Base-by-base conservation (phyloP, 1,140 invertebrate species). In the Drosophila leontia region DNA sequence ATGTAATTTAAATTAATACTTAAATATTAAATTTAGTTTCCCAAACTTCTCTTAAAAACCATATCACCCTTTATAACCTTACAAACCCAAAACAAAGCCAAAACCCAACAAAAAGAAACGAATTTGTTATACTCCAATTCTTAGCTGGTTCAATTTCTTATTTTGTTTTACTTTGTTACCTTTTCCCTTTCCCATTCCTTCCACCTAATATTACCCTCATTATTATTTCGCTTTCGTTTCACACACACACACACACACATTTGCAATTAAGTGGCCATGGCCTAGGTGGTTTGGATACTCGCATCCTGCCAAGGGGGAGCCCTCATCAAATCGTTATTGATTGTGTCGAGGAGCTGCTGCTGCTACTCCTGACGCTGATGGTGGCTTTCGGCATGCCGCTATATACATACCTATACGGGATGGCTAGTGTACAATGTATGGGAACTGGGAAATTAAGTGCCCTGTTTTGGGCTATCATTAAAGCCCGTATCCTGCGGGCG, bases 281-380 rank as follows among this genome's bases (percentile, higher is more conserved):
- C 65, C 80, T 87, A 88, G 71, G 67, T 88, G 77, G 70, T 78
- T 82, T 78, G 75, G 83, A 83, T 72, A 72, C 68, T 72, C 53
- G 53, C 76, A 88, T 88, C 84, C 83, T 87, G 53, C 35, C 64
- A 57, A 37, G 37, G 50, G 57, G 58, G 42, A 51, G 80, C 72
- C 84, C 84, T 75, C 83, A 78, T 90, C 85, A 88, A 88, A 88
- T 84, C 75, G 85, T 88, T 88, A 88, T 88, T 88, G 84, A 88
- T 88, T 88, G 82, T 75, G 69, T 76, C 45, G 41, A 59, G 53
- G 32, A 39, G 51, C 26, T 51, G 48, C 48, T 48, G 26, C 48
- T 51, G 71, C 51, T 51, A 44, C 45, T 65, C 26, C 67, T 75
- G 69, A 12, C 47, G 57, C 23, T 37, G 41, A 44, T 61, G 62